Evolutionary conservation across 2,113 vertebrate species (phyloP).

Genomic region (Dascyllus trimaculatus): DNA sequence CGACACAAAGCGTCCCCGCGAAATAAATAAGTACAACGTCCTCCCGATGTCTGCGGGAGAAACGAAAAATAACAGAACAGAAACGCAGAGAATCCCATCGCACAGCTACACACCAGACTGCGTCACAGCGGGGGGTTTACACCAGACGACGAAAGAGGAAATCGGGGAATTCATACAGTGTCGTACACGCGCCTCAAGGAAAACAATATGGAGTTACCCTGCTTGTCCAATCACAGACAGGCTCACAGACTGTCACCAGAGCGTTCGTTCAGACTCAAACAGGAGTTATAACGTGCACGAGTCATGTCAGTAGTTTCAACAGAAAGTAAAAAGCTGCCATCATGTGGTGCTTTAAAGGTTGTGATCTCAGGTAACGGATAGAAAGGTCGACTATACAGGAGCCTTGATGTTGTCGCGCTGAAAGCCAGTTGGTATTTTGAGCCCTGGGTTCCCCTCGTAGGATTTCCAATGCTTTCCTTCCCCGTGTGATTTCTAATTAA

Average conservation of each 20-base stretch:
- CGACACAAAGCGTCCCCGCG: conserved; percentile 47
- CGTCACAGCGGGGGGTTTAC: conserved; percentile 25
- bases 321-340: conserved; percentile 33
- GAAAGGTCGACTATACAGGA: not conserved
- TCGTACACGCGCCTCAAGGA: not conserved
- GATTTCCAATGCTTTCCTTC: not conserved
- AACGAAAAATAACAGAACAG: conserved; percentile 32
- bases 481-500: not conserved
- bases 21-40: conserved; percentile 71
- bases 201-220: conserved; percentile 22
- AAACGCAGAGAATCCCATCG: conserved; percentile 32
- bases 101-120: conserved; percentile 35
- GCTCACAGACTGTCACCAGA: conserved; percentile 5
- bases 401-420: no score
- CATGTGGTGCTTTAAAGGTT: conserved; percentile 27
- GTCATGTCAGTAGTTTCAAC: conserved; percentile 58
- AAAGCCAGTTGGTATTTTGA: no score
- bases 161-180: conserved; percentile 11
- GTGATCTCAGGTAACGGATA: not conserved
- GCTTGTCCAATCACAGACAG: conserved; percentile 19
- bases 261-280: not conserved
- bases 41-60: conserved; percentile 28
- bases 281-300: conserved; percentile 13
- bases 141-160: conserved; percentile 21
- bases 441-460: not conserved